Percentiles rank a stretch among this genome's conserved stretches.
Evolutionary conservation across 2,888 invertebrate species (phyloP).

Genomic region (Tetrapedia diversipes): DNA sequence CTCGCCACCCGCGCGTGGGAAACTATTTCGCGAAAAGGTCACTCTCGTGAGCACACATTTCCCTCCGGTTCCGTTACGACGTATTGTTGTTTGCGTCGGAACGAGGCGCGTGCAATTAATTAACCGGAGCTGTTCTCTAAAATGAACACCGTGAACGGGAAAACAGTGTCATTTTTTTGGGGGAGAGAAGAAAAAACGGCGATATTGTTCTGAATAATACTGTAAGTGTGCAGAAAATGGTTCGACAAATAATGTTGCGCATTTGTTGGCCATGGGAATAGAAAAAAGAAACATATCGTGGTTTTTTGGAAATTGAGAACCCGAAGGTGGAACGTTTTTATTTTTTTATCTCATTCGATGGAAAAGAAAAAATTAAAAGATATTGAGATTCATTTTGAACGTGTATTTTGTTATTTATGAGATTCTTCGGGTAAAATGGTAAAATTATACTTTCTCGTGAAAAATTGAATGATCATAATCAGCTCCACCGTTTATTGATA

Average conservation of each 20-base stretch:
- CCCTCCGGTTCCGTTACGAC: conserved; percentile 27
- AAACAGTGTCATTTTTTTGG: not conserved
- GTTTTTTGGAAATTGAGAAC: not conserved
- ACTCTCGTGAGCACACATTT: conserved; percentile 29
- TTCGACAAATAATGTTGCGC: not conserved
- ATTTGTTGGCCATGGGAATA: not conserved
- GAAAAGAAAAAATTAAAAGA: too few relatives aligned
- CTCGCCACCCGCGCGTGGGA: conserved; percentile 64
- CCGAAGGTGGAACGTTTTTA: not conserved
- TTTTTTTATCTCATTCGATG: too few relatives aligned
- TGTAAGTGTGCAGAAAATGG: not conserved
- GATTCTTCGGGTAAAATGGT: not conserved
- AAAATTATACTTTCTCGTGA: not conserved
- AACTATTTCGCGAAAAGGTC: conserved; percentile 51
- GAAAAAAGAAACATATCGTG: not conserved
- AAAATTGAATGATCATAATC: not conserved
- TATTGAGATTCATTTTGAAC: too few relatives aligned
- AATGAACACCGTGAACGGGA: not conserved
- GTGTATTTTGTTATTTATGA: not conserved
- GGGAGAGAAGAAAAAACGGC: not conserved
- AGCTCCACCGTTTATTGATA: not conserved
- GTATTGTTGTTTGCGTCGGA: conserved; percentile 33
- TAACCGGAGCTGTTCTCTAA: conserved; percentile 13
- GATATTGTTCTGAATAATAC: not conserved
- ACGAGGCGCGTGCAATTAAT: conserved; percentile 31